Evolutionary conservation across 92 coral and sea anemone species (phyloP), one percentile per base, ranked within the genome.

Genomic region (Muricea muricata): DNA sequence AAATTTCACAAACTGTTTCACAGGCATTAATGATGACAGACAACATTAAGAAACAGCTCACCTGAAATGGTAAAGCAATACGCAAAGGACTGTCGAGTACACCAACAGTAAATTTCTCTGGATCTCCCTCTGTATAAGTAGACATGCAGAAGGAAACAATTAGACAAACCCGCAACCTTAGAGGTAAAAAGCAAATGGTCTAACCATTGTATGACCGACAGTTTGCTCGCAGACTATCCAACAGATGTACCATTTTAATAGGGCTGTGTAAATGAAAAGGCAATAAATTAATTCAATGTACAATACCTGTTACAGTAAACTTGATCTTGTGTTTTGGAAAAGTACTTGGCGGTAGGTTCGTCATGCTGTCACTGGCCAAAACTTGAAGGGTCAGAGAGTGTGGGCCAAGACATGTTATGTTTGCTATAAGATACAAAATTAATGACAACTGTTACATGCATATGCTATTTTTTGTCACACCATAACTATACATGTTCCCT

Each of bases 61-160:
- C 99, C 91, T 93, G 97, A 66, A 96, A 96, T 29, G 99, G 98
- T 0, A 90, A 91, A 28, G 95, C 99, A 15, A 96, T 91, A 47
- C 99, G 82, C 26, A 93, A 85, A 42, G 99, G 99, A 33, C 83
- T 93, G 60, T 96, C 99, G 66, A 96, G 86, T 91, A 96, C 93
- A 17, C 99, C 99, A 67, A 96, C 91, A 1, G 97, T 90, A 76
- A 96, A 96, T 57, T 93, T 96, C 50, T 92, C 91, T 12, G 99
- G 98, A 17, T 85, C 86, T 4, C 98, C 99, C 91, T 96, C 99
- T 91, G 80, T 61, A 71, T 79, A 47, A 29, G 75, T 1, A 57
- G 78, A 28, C 15, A 70, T 21, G 37, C 18, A 24, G 60, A 1
- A 20, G 26, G 11, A 86, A 37, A 25, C 0, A 54, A 0, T 54